Evolutionary conservation across 1,140 invertebrate genomes (phyloP), one percentile per base, ranked within the genome.

Genomic region (Pomacea maculata): DNA sequence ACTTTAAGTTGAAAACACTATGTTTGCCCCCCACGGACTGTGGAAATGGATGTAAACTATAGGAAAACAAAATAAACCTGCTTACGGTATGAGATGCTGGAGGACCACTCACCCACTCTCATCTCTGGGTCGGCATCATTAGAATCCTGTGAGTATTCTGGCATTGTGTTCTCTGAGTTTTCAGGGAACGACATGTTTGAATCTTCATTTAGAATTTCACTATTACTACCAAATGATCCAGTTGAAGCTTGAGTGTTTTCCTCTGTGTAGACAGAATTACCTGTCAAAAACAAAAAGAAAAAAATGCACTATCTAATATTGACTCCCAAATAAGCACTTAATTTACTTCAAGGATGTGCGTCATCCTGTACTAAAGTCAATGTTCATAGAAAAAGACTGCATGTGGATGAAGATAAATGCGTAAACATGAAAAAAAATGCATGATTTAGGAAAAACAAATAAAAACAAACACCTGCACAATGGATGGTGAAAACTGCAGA

Each of bases 151-250:
- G 85, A 86, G 71, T 80, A 86, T 55, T 86, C 85, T 12, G 79
- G 81, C n/a, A 78, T 75, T 52, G 80, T 83, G 65, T 85, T 80
- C 70, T 81, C 82, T 29, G 80, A 81, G 29, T 82, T 75, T 64
- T 85, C 84, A 57, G 84, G 84, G 68, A 86, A 86, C 1, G 85
- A 86, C 83, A 86, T 83, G 80, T 86, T 86, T 75, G 85, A 86
- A 67, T 86, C 85, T 57, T 86, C 85, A 63, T 86, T 85, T 70
- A 83, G 74, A 68, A 82, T 86, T 52, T 85, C 83, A 34, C 81
- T 82, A n/a, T 81, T 81, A 29, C 81, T 84, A 61, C 82, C 78
- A 73, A 81, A 83, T 9, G 84, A 85, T 12, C 81, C 84, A 17
- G 80, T 82, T 25, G 85, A 86, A 65, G 83, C 82, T 76, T 83